Percentiles rank a stretch among this genome's conserved stretches.
These are phyloP conservation scores for Henricia sp. DNA, from an alignment of 53 echinoderm and acorn worm species.

Conservation along the genomic window DNA sequence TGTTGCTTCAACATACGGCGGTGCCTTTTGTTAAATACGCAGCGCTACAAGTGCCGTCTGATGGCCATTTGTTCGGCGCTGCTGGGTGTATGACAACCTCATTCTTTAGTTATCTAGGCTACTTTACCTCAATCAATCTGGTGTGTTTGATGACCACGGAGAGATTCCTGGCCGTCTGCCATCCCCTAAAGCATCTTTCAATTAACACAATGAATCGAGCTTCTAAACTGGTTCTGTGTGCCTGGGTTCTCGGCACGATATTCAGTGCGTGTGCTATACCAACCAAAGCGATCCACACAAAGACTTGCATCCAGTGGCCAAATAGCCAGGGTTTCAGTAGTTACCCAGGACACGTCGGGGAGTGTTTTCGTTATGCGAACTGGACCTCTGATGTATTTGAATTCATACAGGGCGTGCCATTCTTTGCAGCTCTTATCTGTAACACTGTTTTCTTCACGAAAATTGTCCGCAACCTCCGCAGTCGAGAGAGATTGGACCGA, in stretches of 20 bases:
- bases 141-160: conserved; percentile 48
- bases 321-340: neutral
- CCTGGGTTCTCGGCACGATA: conserved; percentile 42
- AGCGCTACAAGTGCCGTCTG: neutral
- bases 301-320: conserved; percentile 51
- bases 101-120: conserved; percentile 39
- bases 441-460: conserved; percentile 39
- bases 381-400: conserved; percentile 14
- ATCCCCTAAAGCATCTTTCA: conserved; percentile 36
- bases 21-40: conserved; percentile 18
- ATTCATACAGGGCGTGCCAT: conserved; percentile 37
- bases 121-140: conserved; percentile 50
- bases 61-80: conserved; percentile 6
- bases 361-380: neutral
- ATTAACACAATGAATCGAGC: conserved; percentile 44
- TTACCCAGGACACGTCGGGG: conserved; percentile 1
- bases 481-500: neutral
- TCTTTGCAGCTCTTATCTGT: conserved; percentile 36
- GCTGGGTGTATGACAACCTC: conserved; percentile 3
- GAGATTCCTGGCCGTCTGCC: conserved; percentile 58
- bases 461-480: conserved; percentile 44
- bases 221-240: conserved; percentile 20
- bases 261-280: conserved; percentile 33
- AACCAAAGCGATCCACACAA: neutral
- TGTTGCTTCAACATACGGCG: conserved; percentile 17